These are phyloP conservation scores for Papilio machaon DNA, from an alignment of 1,140 invertebrate genomes.

Conservation along the genomic window DNA sequence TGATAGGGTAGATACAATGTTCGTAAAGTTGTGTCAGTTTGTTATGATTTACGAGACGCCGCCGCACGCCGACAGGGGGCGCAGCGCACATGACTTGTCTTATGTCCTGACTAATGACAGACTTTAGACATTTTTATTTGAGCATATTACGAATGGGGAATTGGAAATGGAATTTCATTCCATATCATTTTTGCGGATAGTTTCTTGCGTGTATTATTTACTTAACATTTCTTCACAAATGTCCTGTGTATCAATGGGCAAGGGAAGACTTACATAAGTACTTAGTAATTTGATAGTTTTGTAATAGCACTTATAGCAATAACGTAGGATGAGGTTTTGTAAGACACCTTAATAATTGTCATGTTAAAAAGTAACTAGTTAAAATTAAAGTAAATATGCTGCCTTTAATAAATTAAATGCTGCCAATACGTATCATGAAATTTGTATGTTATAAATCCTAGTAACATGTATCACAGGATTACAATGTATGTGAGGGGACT, in stretches of 20 bases:
- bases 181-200: not conserved
- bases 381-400: too few relatives aligned
- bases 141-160: constrained; percentile 6
- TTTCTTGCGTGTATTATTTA: not conserved
- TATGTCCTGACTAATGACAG: constrained; percentile 25
- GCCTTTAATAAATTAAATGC: not conserved
- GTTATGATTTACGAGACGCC: constrained; percentile 30
- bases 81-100: constrained; percentile 32
- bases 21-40: constrained; percentile 36
- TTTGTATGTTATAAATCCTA: not conserved
- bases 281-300: too few relatives aligned
- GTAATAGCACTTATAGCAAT: too few relatives aligned
- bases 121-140: constrained; percentile 33
- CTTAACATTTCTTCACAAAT: too few relatives aligned
- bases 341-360: too few relatives aligned
- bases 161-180: not conserved
- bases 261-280: too few relatives aligned
- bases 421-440: not conserved
- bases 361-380: too few relatives aligned
- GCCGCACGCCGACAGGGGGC: constrained; percentile 5
- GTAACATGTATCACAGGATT: constrained; percentile 12
- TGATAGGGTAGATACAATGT: constrained; percentile 39
- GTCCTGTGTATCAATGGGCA: too few relatives aligned
- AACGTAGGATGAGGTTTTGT: too few relatives aligned
- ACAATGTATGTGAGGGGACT: not conserved